These are phyloP conservation scores for Gymnorhina tibicen DNA, from an alignment of 2,113 vertebrate genomes.

Conservation along the genomic window DNA sequence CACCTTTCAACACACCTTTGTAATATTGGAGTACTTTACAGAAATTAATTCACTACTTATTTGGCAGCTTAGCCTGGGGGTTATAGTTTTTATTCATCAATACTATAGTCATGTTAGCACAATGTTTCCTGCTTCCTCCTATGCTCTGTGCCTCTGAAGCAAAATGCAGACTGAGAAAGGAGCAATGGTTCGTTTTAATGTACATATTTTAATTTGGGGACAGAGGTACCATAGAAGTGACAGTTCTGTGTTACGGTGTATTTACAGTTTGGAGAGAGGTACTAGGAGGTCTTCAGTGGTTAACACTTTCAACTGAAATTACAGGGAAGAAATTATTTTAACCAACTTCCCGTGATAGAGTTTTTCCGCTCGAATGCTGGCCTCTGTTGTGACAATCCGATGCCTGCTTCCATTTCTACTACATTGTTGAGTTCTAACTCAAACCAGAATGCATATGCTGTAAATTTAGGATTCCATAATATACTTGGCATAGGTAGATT, in stretches of 20 bases:
- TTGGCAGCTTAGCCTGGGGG: constrained; percentile 66
- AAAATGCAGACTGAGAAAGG: not conserved
- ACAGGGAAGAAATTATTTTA: constrained; percentile 40
- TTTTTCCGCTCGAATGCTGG: not conserved
- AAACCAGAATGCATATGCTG: not conserved
- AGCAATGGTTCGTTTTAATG: not conserved
- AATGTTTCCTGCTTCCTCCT: constrained; percentile 67
- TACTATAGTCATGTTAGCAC: constrained; percentile 73
- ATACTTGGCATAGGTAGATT: constrained; percentile 3
- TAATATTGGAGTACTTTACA: constrained; percentile 97
- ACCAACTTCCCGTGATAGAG: constrained; percentile 1
- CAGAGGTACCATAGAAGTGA: not conserved
- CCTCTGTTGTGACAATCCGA: not conserved
- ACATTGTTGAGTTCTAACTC: not conserved
- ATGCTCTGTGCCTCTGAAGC: not conserved
- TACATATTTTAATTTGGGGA: not conserved
- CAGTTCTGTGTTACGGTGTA: not conserved
- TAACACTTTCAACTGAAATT: constrained; percentile 73
- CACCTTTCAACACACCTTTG: constrained; percentile 99
- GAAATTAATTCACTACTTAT: constrained; percentile 99
- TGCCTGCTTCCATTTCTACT: not conserved
- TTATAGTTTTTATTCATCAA: constrained; percentile 71
- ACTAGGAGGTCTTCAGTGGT: constrained; percentile 65
- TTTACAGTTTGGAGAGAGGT: constrained; percentile 58
- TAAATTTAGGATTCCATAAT: constrained; percentile 4